Conservation (phyloP, 2,113 vertebrate species). For the Ammodytes marinus region DNA sequence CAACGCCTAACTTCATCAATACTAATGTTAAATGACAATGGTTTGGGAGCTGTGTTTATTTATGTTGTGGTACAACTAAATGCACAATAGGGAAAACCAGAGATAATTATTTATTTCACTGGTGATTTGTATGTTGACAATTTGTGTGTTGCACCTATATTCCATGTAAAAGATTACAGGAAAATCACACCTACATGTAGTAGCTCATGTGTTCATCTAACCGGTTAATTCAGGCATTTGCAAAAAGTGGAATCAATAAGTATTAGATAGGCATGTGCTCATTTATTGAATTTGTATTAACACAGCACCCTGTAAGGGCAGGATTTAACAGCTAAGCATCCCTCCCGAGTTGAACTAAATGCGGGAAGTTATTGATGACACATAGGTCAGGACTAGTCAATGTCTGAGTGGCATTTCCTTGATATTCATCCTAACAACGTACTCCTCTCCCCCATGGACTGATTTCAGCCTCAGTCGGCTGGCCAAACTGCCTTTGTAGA, state of each 20-base stretch:
- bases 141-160: background rate
- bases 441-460: constrained; percentile 19
- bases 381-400: constrained; percentile 51
- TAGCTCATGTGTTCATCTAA: background rate
- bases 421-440: constrained; percentile 56
- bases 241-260: constrained; percentile 32
- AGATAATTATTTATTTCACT: background rate
- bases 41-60: background rate
- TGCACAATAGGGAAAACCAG: background rate
- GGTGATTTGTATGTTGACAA: background rate
- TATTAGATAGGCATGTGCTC: constrained; percentile 15
- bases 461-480: constrained; percentile 18
- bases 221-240: constrained; percentile 17
- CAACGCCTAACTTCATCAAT: background rate
- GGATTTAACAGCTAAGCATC: constrained; percentile 53
- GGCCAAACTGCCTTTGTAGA: constrained; percentile 29
- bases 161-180: background rate
- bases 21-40: background rate
- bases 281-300: constrained; percentile 53
- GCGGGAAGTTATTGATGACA: constrained; percentile 58
- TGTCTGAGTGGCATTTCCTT: constrained; percentile 43
- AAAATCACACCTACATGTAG: background rate
- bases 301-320: constrained; percentile 34
- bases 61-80: background rate
- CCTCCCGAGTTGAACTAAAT: constrained; percentile 49